phyloP scores from a whole-genome alignment of 35 echinoderm and acorn worm genomes.

The Strongylocentrotus purpuratus region DNA sequence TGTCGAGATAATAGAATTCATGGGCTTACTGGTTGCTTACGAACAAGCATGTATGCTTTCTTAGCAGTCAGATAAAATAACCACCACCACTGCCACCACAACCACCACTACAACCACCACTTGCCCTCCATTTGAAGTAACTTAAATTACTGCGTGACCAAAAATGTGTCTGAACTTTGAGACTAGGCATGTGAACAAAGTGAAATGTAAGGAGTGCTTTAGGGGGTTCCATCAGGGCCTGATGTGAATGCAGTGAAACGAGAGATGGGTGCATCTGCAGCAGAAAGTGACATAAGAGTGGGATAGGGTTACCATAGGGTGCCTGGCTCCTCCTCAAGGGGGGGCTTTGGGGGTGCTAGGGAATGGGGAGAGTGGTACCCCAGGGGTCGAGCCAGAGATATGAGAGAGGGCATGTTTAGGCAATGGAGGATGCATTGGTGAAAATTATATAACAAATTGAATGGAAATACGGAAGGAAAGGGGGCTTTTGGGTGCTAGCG shows the following conservation, averaged over 20 bases:
- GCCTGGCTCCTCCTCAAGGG: neutral
- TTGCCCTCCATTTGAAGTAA: no score
- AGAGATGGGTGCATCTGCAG: constrained; percentile 32
- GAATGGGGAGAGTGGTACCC: neutral
- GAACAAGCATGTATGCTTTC: no score
- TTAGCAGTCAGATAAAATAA: no score
- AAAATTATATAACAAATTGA: neutral
- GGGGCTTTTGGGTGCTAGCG: no score
- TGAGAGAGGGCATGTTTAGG: neutral
- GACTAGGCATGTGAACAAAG: neutral
- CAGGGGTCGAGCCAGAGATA: neutral
- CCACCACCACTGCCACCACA: no score
- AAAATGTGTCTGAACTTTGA: neutral
- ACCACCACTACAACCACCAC: no score
- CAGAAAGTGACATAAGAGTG: constrained; percentile 27
- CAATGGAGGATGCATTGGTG: neutral
- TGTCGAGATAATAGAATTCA: no score
- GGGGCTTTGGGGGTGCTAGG: neutral
- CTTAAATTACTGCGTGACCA: no score
- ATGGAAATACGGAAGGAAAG: neutral
- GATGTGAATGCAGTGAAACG: constrained; percentile 31
- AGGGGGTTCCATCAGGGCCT: constrained; percentile 20
- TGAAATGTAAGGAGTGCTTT: constrained; percentile 20
- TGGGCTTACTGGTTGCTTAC: no score
- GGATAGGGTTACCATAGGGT: neutral